A percentile compares a stretch with the other conserved stretches of the same genome.
Conservation (phyloP, 2,797 vertebrate species). For the Galaxias olidus region DNA sequence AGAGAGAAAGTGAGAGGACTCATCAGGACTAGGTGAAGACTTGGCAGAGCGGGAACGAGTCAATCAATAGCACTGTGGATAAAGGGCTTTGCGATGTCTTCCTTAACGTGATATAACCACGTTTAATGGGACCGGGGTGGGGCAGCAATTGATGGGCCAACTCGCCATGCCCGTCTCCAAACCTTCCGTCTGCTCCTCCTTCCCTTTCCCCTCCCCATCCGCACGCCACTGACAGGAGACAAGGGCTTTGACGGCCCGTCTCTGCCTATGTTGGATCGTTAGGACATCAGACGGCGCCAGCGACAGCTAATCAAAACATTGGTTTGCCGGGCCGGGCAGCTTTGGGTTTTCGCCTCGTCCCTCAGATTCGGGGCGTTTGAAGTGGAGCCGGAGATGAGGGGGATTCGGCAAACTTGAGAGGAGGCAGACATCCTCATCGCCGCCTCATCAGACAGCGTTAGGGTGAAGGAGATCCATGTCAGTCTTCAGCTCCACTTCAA, state of each 20-base stretch:
- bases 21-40: constrained; percentile 55
- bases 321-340: constrained; percentile 56
- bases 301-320: constrained; percentile 65
- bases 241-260: constrained; percentile 40
- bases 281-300: constrained; percentile 52
- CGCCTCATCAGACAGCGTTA: constrained; percentile 31
- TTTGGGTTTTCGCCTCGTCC: constrained; percentile 54
- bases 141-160: constrained; percentile 40
- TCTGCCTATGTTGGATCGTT: constrained; percentile 45
- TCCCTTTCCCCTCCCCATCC: no score
- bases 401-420: constrained; percentile 52
- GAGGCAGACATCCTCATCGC: constrained; percentile 41
- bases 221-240: constrained; percentile 34
- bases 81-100: constrained; percentile 56
- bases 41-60: constrained; percentile 52
- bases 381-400: constrained; percentile 27
- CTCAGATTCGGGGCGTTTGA: constrained; percentile 43
- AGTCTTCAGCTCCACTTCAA: constrained; percentile 21
- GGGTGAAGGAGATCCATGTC: constrained; percentile 34
- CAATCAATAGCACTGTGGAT: constrained; percentile 63
- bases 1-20: constrained; percentile 45
- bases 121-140: constrained; percentile 55
- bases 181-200: constrained; percentile 38
- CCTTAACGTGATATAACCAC: constrained; percentile 57
- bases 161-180: constrained; percentile 31